Conservation (phyloP, 2,113 vertebrate genomes). For the Epinephelus moara region DNA sequence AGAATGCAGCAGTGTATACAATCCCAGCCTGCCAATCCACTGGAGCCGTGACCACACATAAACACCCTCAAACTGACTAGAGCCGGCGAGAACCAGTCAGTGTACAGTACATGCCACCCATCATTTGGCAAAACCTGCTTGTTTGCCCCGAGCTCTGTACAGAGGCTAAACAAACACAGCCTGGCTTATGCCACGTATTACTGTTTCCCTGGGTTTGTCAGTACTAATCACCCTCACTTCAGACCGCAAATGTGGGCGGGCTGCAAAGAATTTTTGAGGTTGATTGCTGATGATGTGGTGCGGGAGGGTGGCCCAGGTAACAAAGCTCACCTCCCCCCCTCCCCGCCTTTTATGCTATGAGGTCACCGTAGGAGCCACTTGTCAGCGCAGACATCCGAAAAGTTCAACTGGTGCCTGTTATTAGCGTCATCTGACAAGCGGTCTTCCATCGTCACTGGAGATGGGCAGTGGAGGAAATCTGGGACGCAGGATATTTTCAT, state of each 20-base stretch:
- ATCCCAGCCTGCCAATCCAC: slow-evolving; percentile 54
- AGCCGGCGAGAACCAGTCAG: slow-evolving; percentile 49
- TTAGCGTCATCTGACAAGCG: slow-evolving; percentile 57
- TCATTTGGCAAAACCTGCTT: slow-evolving; percentile 69
- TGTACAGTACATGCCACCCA: slow-evolving; percentile 75
- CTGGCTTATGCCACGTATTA: slow-evolving; percentile 62
- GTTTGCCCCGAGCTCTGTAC: slow-evolving; percentile 68
- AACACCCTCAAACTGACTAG: slow-evolving; percentile 61
- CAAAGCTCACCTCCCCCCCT: slow-evolving; percentile 1
- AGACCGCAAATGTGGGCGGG: slow-evolving; percentile 54
- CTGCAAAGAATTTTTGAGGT: slow-evolving; percentile 47
- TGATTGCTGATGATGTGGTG: slow-evolving; percentile 69
- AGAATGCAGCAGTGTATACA: slow-evolving; percentile 63
- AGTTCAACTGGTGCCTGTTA: slow-evolving; percentile 39
- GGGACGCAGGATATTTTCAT: slow-evolving; percentile 59
- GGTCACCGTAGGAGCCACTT: slow-evolving; percentile 49
- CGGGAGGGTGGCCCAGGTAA: slow-evolving; percentile 63
- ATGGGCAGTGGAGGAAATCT: slow-evolving; percentile 33
- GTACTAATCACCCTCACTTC: slow-evolving; percentile 71
- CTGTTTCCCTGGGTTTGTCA: slow-evolving; percentile 73
- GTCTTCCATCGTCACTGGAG: slow-evolving; percentile 34
- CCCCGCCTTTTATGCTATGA: slow-evolving; percentile 17
- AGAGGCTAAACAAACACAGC: slow-evolving; percentile 75
- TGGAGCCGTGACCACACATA: slow-evolving; percentile 65
- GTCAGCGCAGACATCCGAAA: slow-evolving; percentile 61